A percentile compares a stretch with the other conserved stretches of the same genome.
These are phyloP conservation scores for Ceuthmochares aereus DNA, from an alignment of 2,113 vertebrate genomes.

Conservation along the genomic window DNA sequence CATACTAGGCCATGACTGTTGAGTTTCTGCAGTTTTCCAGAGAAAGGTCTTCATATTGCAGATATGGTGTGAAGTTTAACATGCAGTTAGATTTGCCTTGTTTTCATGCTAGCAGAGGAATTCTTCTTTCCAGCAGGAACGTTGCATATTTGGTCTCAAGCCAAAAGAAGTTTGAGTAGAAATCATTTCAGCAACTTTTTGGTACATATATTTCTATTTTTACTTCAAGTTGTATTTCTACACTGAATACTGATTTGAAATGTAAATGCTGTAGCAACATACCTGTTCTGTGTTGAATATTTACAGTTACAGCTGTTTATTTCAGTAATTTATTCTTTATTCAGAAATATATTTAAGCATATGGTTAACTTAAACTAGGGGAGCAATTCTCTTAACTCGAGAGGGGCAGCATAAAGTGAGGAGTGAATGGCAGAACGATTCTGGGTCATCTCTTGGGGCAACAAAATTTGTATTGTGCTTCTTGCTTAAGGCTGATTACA, in stretches of 20 bases:
- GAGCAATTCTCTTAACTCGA: background rate
- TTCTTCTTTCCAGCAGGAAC: slow-evolving; percentile 19
- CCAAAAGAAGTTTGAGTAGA: slow-evolving; percentile 20
- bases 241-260: background rate
- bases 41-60: background rate
- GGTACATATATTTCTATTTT: slow-evolving; percentile 19
- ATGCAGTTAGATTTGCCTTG: background rate
- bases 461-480: background rate
- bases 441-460: background rate
- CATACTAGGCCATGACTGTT: background rate
- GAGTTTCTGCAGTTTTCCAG: background rate
- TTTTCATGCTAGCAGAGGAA: background rate
- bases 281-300: background rate
- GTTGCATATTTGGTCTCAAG: slow-evolving; percentile 8
- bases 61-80: background rate
- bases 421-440: background rate
- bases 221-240: background rate
- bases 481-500: background rate
- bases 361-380: slow-evolving; percentile 45
- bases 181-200: slow-evolving; percentile 13
- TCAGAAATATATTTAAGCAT: slow-evolving; percentile 8
- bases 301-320: slow-evolving; percentile 54
- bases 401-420: background rate
- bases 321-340: slow-evolving; percentile 15
- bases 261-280: background rate